Base-by-base conservation (phyloP, 2,797 vertebrate genomes). In the Dallia pectoralis region DNA sequence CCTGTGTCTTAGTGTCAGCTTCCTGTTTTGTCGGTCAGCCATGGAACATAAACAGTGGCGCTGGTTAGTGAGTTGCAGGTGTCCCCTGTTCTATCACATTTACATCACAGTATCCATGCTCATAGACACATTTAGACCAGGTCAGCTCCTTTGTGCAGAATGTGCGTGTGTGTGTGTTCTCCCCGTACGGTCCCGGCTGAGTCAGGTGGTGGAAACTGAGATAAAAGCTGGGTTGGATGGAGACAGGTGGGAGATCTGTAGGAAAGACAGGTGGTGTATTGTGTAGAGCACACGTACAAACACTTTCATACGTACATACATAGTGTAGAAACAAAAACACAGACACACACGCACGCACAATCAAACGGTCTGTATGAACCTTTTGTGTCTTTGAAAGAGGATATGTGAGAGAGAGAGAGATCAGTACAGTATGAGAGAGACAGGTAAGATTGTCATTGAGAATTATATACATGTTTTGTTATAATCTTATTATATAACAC, bases 31-130 rank as follows among this genome's bases (percentile, higher is more conserved):
- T 44, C 40, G 14, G 40, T 14, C 32, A 33, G 51, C n/a, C 33
- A 44, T 66, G 33, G 33, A 18, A 36, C 11, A 32, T 66, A 4
- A n/a, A 36, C 36, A 68, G 15, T 15, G 44, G 22, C 3, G 19
- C 33, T 65, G 33, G 36, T 16, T 65, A 32, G 16, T 79, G 72
- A 33, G 72, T 63, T 56, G 65, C 22, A 73, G 69, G 81, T 76
- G 73, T 15, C 53, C 53, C n/a, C 12, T 25, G 22, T 56, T 56
- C 22, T 44, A 14, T 44, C 22, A n/a, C 53, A 3, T 56, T 56
- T 6, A 25, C 4, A 27, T 4, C 53, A 25, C 12, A 12, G 15
- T 51, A 19, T 19, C 47, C 18, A 15, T 19, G 6, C 19, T 49
- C 48, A 15, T 5, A 49, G 53, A 25, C 53, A 56, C 53, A 56